Conservation (phyloP, 2,113 vertebrate genomes). For the Pangasianodon gigas region DNA sequence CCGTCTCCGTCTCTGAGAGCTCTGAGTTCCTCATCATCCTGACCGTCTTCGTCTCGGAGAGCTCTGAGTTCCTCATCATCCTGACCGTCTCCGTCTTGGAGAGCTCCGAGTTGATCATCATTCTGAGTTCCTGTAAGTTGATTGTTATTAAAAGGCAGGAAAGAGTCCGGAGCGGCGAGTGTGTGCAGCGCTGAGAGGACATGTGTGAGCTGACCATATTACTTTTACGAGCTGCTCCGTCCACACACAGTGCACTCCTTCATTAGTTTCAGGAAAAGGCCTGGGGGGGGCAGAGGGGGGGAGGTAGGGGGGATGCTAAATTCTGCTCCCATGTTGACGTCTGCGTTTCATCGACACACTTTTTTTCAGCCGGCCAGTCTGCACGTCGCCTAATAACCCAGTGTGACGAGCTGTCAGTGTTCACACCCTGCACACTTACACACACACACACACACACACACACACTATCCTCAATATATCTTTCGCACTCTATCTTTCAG, state of each 20-base stretch:
- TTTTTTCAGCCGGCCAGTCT: conserved; percentile 58
- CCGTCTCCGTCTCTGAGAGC: too few relatives aligned
- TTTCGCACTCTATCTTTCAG: not conserved
- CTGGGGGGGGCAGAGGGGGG: conserved; percentile 19
- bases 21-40: too few relatives aligned
- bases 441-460: conserved; percentile 26
- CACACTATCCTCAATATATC: conserved; percentile 3
- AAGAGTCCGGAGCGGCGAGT: not conserved
- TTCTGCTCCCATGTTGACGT: conserved; percentile 73
- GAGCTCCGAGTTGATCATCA: not conserved
- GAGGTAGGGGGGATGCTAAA: conserved; percentile 64
- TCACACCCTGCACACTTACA: conserved; percentile 23
- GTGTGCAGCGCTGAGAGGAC: not conserved
- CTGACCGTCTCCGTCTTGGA: not conserved
- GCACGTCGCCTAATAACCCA: conserved; percentile 58
- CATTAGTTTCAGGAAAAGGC: conserved; percentile 66
- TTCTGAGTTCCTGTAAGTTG: conserved; percentile 54
- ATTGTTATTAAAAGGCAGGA: not conserved
- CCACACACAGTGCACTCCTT: conserved; percentile 74
- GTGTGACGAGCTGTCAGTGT: conserved; percentile 41
- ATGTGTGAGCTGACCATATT: not conserved
- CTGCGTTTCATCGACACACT: conserved; percentile 72
- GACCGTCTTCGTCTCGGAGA: too few relatives aligned
- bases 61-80: not conserved
- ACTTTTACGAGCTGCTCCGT: conserved; percentile 64